Conservation (phyloP, 2,113 vertebrate genomes). For the Scatophagus argus region DNA sequence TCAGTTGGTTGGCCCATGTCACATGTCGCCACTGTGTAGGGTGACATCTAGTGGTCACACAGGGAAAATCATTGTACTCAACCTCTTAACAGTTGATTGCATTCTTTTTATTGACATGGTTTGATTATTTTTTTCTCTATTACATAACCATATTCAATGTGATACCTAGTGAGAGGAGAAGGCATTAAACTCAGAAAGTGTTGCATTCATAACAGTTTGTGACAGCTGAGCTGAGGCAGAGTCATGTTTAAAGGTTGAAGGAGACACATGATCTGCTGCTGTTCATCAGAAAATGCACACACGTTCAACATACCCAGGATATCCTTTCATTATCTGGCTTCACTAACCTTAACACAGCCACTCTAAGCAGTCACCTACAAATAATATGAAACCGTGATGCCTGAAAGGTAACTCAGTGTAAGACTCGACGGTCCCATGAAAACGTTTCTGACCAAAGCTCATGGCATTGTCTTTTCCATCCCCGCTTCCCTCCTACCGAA, state of each 20-base stretch:
- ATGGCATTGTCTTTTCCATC: too few relatives aligned
- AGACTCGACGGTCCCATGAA: too few relatives aligned
- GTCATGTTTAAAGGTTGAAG: too few relatives aligned
- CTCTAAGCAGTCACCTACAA: too few relatives aligned
- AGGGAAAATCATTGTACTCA: not conserved
- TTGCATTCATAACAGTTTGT: not conserved
- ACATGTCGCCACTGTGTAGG: conserved; percentile 9
- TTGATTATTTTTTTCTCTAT: not conserved
- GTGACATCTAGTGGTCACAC: conserved; percentile 66
- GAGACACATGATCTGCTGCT: not conserved
- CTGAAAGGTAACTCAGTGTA: too few relatives aligned
- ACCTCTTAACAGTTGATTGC: not conserved
- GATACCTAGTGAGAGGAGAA: not conserved
- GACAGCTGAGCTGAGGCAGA: not conserved
- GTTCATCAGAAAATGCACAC: not conserved
- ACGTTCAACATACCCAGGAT: too few relatives aligned
- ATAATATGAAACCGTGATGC: too few relatives aligned
- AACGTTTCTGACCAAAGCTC: too few relatives aligned
- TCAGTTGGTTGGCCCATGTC: not conserved
- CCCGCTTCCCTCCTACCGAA: too few relatives aligned
- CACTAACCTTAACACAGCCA: too few relatives aligned
- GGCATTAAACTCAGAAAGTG: not conserved
- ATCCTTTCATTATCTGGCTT: too few relatives aligned
- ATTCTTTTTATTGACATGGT: not conserved
- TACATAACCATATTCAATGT: not conserved